phyloP scores from a whole-genome alignment of 2,113 vertebrate genomes.

The Myanophis thanlyinensis region DNA sequence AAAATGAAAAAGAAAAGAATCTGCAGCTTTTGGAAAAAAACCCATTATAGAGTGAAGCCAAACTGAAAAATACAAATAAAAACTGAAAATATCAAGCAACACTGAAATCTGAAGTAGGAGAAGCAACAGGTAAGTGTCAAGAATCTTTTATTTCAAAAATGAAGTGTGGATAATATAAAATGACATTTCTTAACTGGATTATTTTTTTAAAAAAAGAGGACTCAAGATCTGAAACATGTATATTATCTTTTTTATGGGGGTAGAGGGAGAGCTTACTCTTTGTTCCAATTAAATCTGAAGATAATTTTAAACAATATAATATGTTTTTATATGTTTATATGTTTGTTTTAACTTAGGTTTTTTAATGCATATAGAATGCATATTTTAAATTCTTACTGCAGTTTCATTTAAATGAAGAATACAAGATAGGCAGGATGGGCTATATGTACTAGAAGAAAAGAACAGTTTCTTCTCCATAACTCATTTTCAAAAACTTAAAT shows the following conservation, averaged over 20 bases:
- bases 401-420: background rate
- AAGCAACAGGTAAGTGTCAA: constrained; percentile 45
- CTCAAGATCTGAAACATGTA: accelerated
- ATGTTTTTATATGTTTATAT: background rate
- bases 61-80: constrained; percentile 4
- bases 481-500: background rate
- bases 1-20: background rate
- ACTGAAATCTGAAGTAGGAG: background rate
- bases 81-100: background rate
- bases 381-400: background rate
- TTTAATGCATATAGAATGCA: background rate
- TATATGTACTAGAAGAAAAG: background rate
- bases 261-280: background rate
- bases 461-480: background rate
- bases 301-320: background rate
- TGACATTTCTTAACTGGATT: background rate
- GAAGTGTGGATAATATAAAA: background rate
- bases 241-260: background rate
- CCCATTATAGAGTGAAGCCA: background rate
- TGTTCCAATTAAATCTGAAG: background rate
- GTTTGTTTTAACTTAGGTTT: background rate
- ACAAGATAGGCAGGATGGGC: background rate
- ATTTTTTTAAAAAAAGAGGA: background rate
- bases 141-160: background rate
- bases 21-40: accelerated